Evolutionary conservation across 2,888 invertebrate genomes (phyloP).

Genomic region (Pinctada fucata): DNA sequence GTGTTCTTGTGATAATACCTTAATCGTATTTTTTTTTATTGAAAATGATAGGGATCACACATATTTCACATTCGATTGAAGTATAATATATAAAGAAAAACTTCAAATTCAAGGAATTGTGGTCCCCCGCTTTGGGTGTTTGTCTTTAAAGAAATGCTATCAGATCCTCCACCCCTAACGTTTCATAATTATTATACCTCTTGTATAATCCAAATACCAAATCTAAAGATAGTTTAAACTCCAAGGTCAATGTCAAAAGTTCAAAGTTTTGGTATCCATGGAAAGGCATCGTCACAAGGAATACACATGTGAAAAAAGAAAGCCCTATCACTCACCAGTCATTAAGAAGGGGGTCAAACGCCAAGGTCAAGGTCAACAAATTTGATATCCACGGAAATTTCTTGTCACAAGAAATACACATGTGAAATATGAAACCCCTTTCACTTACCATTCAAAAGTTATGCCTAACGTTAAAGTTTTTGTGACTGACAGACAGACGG

Average conservation of each 20-base stretch:
- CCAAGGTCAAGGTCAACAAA: neutral
- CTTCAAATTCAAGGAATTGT: too few relatives aligned
- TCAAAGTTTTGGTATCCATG: neutral
- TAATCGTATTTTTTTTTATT: too few relatives aligned
- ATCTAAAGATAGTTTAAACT: neutral
- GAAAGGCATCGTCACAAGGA: neutral
- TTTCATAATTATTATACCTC: too few relatives aligned
- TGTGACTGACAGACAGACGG: neutral
- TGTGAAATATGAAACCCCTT: neutral
- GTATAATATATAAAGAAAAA: too few relatives aligned
- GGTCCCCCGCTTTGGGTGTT: too few relatives aligned
- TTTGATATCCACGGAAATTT: neutral
- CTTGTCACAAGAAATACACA: neutral
- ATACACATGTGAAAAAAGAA: neutral
- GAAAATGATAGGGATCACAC: too few relatives aligned
- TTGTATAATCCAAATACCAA: too few relatives aligned
- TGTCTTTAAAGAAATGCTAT: too few relatives aligned
- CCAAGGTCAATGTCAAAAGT: neutral
- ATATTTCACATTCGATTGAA: too few relatives aligned
- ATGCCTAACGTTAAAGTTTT: neutral
- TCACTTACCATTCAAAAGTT: neutral
- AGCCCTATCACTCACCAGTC: neutral
- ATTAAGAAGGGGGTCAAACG: neutral
- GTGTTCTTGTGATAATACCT: too few relatives aligned
- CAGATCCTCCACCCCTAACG: too few relatives aligned